Evolutionary conservation across 2,113 vertebrate genomes (phyloP).

Genomic region (Mungos mungo): DNA sequence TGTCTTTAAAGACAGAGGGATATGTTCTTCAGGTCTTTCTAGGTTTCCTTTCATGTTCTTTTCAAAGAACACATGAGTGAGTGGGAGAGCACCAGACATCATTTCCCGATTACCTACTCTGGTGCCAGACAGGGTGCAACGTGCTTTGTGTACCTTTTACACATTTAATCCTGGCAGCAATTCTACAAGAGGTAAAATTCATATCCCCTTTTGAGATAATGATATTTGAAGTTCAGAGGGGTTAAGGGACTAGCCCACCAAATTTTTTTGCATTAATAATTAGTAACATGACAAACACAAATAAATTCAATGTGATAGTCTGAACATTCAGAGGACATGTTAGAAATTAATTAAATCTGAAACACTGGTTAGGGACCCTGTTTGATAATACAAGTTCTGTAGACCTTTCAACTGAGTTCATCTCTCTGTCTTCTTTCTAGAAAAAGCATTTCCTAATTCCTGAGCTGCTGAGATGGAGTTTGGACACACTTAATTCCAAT

Average conservation of each 20-base stretch:
- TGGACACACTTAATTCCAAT: conserved; percentile 7
- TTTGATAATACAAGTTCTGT: conserved; percentile 8
- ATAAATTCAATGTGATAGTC: neutral
- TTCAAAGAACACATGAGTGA: conserved; percentile 36
- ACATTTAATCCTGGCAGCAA: neutral
- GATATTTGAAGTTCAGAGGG: neutral
- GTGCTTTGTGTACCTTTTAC: neutral
- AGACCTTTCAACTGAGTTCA: neutral
- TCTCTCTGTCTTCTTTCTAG: neutral
- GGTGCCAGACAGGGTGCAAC: neutral
- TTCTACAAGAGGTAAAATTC: neutral
- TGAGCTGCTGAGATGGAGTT: conserved; percentile 8
- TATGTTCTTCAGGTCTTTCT: neutral
- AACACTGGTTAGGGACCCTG: neutral
- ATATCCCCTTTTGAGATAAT: neutral
- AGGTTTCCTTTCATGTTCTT: neutral
- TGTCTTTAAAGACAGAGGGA: neutral
- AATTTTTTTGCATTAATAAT: neutral
- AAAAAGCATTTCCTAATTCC: conserved; percentile 12
- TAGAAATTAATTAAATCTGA: conserved; percentile 27
- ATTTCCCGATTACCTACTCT: neutral
- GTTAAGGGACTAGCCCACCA: neutral
- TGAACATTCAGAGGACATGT: neutral
- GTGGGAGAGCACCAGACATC: neutral
- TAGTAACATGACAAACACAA: neutral